phyloP scores from a whole-genome alignment of 2,113 vertebrate species.

The Glareola pratincola region DNA sequence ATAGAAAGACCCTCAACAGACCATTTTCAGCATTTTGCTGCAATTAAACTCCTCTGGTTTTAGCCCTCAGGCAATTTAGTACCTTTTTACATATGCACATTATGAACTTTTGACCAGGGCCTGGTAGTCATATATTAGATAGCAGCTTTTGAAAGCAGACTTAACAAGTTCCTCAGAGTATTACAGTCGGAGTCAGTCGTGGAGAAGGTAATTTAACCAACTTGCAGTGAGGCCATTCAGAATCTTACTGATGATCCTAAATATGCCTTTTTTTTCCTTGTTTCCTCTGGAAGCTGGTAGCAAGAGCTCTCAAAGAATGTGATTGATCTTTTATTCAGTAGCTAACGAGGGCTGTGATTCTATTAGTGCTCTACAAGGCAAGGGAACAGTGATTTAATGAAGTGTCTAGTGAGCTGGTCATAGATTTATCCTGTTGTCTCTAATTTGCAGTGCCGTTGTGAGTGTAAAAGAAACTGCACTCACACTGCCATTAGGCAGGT shows the following conservation, averaged over 20 bases:
- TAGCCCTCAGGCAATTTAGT: slow-evolving; percentile 92
- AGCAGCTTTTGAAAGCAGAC: slow-evolving; percentile 81
- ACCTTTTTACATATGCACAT: slow-evolving; percentile 99
- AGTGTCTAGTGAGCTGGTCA: slow-evolving; percentile 89
- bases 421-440: slow-evolving; percentile 86
- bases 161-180: slow-evolving; percentile 98
- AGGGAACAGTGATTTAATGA: slow-evolving; percentile 94
- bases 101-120: slow-evolving; percentile 96
- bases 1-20: slow-evolving; percentile 81
- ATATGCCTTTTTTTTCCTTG: slow-evolving; percentile 71
- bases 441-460: slow-evolving; percentile 77
- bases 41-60: slow-evolving; percentile 98
- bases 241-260: slow-evolving; percentile 83
- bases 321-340: slow-evolving; percentile 93
- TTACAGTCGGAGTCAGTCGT: slow-evolving; percentile 81
- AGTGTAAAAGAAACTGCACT: slow-evolving; percentile 65
- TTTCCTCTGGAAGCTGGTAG: slow-evolving; percentile 81
- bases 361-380: slow-evolving; percentile 90
- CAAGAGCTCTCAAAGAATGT: slow-evolving; percentile 84
- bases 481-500: slow-evolving; percentile 80
- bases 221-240: slow-evolving; percentile 84
- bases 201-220: slow-evolving; percentile 89
- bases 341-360: slow-evolving; percentile 95
- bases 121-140: slow-evolving; percentile 89
- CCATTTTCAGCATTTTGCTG: slow-evolving; percentile 94